Evolutionary conservation across 1,140 invertebrate genomes (phyloP), one percentile per base, ranked within the genome.

Genomic region (Drosophila aff.): DNA sequence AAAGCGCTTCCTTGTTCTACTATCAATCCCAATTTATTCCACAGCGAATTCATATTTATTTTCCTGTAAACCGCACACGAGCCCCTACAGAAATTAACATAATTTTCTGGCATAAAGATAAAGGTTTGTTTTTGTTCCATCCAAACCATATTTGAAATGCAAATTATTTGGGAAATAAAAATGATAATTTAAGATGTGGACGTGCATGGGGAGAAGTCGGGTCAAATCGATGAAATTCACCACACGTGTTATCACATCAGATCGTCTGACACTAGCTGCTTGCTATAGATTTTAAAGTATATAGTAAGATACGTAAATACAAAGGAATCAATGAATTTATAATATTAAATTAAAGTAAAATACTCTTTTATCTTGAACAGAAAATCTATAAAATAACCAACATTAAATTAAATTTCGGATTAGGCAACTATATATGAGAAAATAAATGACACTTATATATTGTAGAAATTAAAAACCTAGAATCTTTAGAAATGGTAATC

Each of bases 81-180:
- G 58, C 58, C 58, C 69, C 49, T n/a, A 75, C 26, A 49, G 9
- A 75, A 64, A 64, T 75, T 75, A 18, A 36, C 72, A 75, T 75
- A 75, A 18, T 18, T 64, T 46, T 38, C n/a, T 21, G 33, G 36
- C 13, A 31, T 31, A 23, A n/a, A n/a, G 13, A 40, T 26, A 38
- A 21, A 63, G 46, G 46, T 55, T 75, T 74, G 16, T 47, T 40
- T 52, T 55, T 23, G 38, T 2, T 40, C 61, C 4, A 21, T 2
- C 5, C 7, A 49, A 60, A 28, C 36, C 47, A 41, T 2, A 74
- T 74, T 49, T 63, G 5, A 62, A 36, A 74, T 53, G 41, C 47
- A 53, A 61, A 74, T 71, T 18, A 53, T 50, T 28, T 21, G 65
- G 26, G 36, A 50, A 73, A 49, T 59, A 71, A 18, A 50, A 55